Conservation (phyloP, 1,140 invertebrate genomes). For the Philotrypesis tridentata region DNA sequence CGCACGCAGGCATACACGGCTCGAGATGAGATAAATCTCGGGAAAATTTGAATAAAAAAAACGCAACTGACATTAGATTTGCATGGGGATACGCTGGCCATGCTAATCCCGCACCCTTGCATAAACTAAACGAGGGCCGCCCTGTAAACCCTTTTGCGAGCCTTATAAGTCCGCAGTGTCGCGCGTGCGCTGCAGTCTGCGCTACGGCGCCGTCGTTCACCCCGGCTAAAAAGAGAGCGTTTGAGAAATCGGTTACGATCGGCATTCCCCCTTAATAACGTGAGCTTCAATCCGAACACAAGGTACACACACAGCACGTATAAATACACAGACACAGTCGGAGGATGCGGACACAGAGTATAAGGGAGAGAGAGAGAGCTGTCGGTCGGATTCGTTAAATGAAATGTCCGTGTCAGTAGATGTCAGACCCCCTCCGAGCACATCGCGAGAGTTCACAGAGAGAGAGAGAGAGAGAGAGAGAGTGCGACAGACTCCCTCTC, state of each 20-base stretch:
- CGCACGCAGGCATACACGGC: too few species aligned
- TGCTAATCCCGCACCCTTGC: neutral
- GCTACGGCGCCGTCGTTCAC: neutral
- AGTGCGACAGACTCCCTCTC: neutral
- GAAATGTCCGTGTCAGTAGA: constrained; percentile 57
- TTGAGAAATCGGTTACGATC: constrained; percentile 49
- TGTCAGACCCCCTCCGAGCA: constrained; percentile 56
- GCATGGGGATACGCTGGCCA: neutral
- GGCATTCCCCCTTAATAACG: constrained; percentile 19
- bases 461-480: constrained; percentile 10
- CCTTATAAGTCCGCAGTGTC: neutral
- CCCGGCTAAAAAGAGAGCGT: neutral
- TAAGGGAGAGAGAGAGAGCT: constrained; percentile 31
- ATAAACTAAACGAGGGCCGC: neutral
- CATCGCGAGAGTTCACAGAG: neutral
- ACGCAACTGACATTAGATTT: constrained; percentile 25
- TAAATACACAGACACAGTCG: neutral
- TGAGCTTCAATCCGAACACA: neutral
- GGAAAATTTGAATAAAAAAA: neutral
- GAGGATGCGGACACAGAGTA: neutral
- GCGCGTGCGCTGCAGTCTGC: neutral
- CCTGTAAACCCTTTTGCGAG: neutral
- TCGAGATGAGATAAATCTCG: too few species aligned
- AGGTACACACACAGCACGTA: neutral
- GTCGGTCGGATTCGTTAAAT: constrained; percentile 55